Evolutionary conservation across 2,797 vertebrate genomes (phyloP).

Genomic region (Macroramphosus scolopax): DNA sequence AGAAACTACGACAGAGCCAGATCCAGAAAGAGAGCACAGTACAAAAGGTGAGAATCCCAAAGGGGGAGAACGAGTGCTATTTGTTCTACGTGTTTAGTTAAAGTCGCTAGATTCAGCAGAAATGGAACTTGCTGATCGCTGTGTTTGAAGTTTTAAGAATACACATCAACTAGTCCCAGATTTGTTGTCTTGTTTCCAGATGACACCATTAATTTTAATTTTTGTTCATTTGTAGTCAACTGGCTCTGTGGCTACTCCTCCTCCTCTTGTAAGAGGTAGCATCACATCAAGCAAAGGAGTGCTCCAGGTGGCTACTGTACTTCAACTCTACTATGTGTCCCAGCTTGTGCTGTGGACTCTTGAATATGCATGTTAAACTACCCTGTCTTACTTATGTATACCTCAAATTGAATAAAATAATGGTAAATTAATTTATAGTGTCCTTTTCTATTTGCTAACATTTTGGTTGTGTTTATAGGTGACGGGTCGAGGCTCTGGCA

Average conservation of each 20-base stretch:
- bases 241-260: conserved; percentile 86
- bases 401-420: too few species aligned
- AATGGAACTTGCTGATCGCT: too few species aligned
- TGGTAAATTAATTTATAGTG: too few species aligned
- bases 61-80: too few species aligned
- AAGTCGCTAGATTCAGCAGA: too few species aligned
- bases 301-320: conserved; percentile 83
- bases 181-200: too few species aligned
- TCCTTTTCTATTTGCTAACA: too few species aligned
- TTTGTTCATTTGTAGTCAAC: conserved; percentile 69
- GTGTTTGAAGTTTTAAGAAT: too few species aligned
- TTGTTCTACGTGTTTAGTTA: too few species aligned
- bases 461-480: conserved; percentile 70
- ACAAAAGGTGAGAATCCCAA: conserved; percentile 83
- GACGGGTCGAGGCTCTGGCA: conserved; percentile 84
- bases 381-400: neutral
- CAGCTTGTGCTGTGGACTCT: neutral
- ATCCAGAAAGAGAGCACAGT: conserved; percentile 91
- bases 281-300: conserved; percentile 86
- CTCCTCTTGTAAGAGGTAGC: conserved; percentile 90
- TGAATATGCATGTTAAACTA: neutral
- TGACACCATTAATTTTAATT: neutral
- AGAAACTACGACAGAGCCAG: conserved; percentile 97
- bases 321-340: neutral
- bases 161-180: too few species aligned